Percentiles rank a stretch among this genome's conserved stretches.
These are phyloP conservation scores for Drosophila chauvacae DNA, from an alignment of 1,140 invertebrate genomes.

Conservation along the genomic window DNA sequence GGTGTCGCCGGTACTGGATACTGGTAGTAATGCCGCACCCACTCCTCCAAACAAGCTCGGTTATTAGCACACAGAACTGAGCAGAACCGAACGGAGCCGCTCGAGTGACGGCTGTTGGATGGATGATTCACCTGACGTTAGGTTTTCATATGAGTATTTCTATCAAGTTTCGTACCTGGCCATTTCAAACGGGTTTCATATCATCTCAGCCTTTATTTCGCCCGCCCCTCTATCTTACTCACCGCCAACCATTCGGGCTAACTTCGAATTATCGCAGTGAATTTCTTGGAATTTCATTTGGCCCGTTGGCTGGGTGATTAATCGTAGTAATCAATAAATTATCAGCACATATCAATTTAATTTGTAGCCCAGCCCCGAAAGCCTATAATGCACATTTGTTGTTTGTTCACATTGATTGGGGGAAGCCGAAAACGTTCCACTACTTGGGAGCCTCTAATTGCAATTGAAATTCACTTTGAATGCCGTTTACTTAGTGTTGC, in stretches of 20 bases:
- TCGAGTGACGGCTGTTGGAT: conserved; percentile 30
- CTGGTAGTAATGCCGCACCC: conserved; percentile 30
- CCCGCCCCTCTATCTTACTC: conserved; percentile 41
- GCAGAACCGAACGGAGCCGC: conserved; percentile 9
- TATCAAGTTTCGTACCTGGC: conserved; percentile 43
- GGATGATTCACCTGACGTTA: conserved; percentile 60
- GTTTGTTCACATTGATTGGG: conserved; percentile 21
- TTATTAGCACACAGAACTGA: conserved; percentile 41
- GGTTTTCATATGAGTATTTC: conserved; percentile 21
- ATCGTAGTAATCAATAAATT: conserved; percentile 69
- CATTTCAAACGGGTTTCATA: conserved; percentile 63
- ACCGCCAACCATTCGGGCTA: conserved; percentile 8
- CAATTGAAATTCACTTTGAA: conserved; percentile 31
- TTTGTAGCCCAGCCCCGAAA: conserved; percentile 34
- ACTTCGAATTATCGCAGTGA: conserved; percentile 59
- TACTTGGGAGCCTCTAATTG: conserved; percentile 1
- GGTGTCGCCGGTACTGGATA: conserved; percentile 1
- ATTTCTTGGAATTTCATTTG: conserved; percentile 65
- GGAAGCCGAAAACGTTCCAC: conserved; percentile 1
- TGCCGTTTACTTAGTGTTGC: conserved; percentile 4
- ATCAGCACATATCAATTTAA: conserved; percentile 69
- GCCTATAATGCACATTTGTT: conserved; percentile 52
- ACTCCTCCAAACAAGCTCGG: conserved; percentile 34
- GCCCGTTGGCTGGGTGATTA: conserved; percentile 50
- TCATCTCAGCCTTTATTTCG: conserved; percentile 48